Percentiles rank a stretch among this genome's conserved stretches.
Evolutionary conservation across 2,888 invertebrate genomes (phyloP).

Genomic region (Drosophila infuscata): DNA sequence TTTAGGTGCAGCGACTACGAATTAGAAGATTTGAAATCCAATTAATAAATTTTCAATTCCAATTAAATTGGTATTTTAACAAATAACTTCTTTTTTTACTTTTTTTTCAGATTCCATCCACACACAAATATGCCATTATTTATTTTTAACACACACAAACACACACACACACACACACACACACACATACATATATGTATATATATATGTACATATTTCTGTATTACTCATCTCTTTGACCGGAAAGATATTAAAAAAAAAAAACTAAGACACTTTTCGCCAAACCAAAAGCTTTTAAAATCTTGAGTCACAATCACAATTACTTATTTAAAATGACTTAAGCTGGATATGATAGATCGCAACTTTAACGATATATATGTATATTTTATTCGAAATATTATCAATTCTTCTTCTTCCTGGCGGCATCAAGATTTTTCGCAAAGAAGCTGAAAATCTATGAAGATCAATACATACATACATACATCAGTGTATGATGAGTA

Average conservation of each 20-base stretch:
- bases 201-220: not conserved
- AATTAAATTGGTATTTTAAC: not conserved
- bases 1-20: slow-evolving; percentile 44
- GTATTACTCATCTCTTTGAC: slow-evolving; percentile 5
- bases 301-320: not conserved
- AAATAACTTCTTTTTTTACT: not conserved
- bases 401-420: not conserved
- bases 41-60: not conserved
- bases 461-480: slow-evolving; percentile 1
- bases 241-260: not conserved
- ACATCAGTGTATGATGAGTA: slow-evolving; percentile 1
- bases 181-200: not conserved
- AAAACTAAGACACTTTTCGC: not conserved
- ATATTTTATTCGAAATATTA: not conserved
- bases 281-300: not conserved
- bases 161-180: not conserved
- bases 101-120: not conserved
- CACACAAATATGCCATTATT: not conserved
- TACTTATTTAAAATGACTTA: not conserved
- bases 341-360: not conserved
- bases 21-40: not conserved
- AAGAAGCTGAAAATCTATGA: not conserved
- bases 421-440: not conserved
- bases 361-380: not conserved
- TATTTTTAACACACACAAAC: not conserved